Base-by-base conservation (phyloP, 2,888 invertebrate species). In the Hirudinaria manillensis region DNA sequence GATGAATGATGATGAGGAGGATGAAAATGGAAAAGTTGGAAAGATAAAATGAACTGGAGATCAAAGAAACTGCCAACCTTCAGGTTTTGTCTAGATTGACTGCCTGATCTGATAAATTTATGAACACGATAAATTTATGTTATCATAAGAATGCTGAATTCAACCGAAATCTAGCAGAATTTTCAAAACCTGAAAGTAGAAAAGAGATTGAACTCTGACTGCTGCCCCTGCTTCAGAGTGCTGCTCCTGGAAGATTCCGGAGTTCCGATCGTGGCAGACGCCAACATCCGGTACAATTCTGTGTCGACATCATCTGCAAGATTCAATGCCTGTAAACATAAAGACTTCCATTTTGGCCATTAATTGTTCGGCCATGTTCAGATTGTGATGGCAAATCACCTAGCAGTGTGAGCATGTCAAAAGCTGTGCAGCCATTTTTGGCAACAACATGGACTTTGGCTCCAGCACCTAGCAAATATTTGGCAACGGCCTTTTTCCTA, bases 391-490 rank as follows among this genome's bases (percentile, higher is more conserved):
- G 24, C 61, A 16, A 34, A 24, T 68, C 7, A 83, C 84, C 84
- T 74, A 84, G 83, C 6, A 84, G 80, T 27, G 83, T 83, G 21
- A 85, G 84, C 83, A 86, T 83, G 78, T 86, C 85, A 79, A 85
- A 84, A 13, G 85, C 85, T 38, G 84, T 85, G 78, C 83, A 85
- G 16, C 86, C 85, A 81, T 84, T 84, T 75, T 83, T 83, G 34
- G 85, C 84, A 75, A 81, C 82, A 24, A 84, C 78, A 68, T 82
- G 81, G 0, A 85, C 84, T 78, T 85, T 83, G 76, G 85, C 85
- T 65, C 85, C 85, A 74, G 80, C 80, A 71, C 82, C 82, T 38
- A 86, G 80, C 75, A 86, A 80, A 76, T 81, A 83, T 79, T 84
- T 82, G 10, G 85, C 85, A 68, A 85, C 83, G 67, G 80, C 80